phyloP scores from a whole-genome alignment of 2,888 invertebrate species.

The Archips xylosteana region DNA sequence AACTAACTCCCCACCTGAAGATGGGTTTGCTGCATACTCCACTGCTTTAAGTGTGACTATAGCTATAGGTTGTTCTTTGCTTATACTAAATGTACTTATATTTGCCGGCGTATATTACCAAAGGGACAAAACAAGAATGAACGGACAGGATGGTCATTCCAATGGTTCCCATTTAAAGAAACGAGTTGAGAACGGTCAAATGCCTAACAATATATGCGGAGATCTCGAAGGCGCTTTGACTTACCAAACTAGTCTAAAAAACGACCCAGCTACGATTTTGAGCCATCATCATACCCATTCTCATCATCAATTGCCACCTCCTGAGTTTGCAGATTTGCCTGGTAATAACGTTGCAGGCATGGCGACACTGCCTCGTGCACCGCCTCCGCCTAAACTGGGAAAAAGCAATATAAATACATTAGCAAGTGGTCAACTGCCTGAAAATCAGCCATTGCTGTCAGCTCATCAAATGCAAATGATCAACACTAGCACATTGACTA shows the following conservation, averaged over 20 bases:
- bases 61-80: constrained; percentile 96
- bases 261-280: constrained; percentile 90
- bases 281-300: constrained; percentile 91
- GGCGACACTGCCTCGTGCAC: constrained; percentile 89
- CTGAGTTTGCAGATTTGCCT: constrained; percentile 93
- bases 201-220: constrained; percentile 96
- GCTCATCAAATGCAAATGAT: constrained; percentile 92
- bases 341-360: constrained; percentile 86
- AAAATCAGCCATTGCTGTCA: constrained; percentile 89
- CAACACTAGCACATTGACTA: constrained; percentile 91
- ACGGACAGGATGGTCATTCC: constrained; percentile 83
- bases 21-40: constrained; percentile 95
- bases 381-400: constrained; percentile 90
- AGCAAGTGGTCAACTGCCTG: constrained; percentile 87
- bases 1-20: constrained; percentile 89
- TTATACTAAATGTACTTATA: constrained; percentile 96
- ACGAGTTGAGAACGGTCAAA: constrained; percentile 93
- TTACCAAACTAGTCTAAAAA: constrained; percentile 85
- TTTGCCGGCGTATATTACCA: constrained; percentile 98
- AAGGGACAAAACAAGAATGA: constrained; percentile 92
- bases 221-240: constrained; percentile 88
- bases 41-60: constrained; percentile 97
- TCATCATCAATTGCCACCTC: constrained; percentile 92
- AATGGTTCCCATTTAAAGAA: constrained; percentile 87
- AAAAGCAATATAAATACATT: constrained; percentile 86